Evolutionary conservation across 2,888 invertebrate genomes (phyloP).

Genomic region (Nysson spinosus): DNA sequence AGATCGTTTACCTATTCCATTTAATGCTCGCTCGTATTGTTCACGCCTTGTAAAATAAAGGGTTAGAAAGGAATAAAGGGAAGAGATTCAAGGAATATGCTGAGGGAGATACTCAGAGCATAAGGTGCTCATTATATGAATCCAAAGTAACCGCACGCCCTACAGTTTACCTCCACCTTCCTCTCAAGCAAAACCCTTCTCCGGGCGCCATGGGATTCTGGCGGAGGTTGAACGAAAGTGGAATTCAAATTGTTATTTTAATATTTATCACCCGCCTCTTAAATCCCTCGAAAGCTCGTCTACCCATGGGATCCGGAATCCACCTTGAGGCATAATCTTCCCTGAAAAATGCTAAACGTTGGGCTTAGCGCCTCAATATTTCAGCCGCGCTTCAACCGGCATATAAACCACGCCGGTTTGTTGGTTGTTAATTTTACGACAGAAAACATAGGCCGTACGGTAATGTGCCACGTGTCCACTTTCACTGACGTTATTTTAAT

Average conservation of each 20-base stretch:
- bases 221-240: constrained; percentile 58
- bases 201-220: constrained; percentile 31
- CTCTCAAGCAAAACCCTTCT: constrained; percentile 12
- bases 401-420: constrained; percentile 17
- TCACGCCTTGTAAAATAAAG: background rate
- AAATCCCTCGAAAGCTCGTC: constrained; percentile 52
- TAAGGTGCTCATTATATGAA: constrained; percentile 65
- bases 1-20: too few relatives aligned
- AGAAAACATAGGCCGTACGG: constrained; percentile 4
- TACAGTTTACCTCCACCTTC: constrained; percentile 21
- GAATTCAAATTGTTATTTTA: constrained; percentile 71
- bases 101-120: constrained; percentile 50
- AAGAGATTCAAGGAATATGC: constrained; percentile 35
- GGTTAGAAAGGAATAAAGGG: background rate
- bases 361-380: constrained; percentile 53
- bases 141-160: constrained; percentile 38
- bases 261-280: constrained; percentile 67
- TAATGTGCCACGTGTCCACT: background rate
- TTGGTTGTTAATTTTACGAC: constrained; percentile 30
- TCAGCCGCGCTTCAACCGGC: constrained; percentile 32
- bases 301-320: constrained; percentile 30
- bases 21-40: too few relatives aligned
- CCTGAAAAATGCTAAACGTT: constrained; percentile 56
- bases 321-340: constrained; percentile 42
- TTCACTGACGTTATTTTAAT: too few relatives aligned